These are phyloP conservation scores for Andrena trimmerana DNA, from an alignment of 2,888 invertebrate genomes.

Conservation along the genomic window DNA sequence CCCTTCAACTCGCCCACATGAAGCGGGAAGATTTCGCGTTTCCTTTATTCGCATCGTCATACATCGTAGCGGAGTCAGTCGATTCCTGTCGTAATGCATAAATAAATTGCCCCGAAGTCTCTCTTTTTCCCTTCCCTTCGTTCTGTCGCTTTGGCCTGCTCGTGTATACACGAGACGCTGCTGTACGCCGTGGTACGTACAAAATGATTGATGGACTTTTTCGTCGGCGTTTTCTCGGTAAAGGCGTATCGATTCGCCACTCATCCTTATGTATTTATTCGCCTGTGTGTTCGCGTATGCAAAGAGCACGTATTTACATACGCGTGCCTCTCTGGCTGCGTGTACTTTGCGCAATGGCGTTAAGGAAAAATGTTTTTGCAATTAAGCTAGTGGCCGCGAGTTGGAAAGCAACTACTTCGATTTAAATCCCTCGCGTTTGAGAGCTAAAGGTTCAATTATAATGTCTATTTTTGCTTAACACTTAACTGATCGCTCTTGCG, in stretches of 20 bases:
- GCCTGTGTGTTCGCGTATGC: conserved; percentile 51
- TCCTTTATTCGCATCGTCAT: conserved; percentile 48
- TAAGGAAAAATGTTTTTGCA: conserved; percentile 11
- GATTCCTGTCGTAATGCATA: conserved; percentile 68
- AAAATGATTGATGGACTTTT: conserved; percentile 78
- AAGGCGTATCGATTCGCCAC: conserved; percentile 66
- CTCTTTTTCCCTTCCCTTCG: not conserved
- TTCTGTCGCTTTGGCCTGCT: not conserved
- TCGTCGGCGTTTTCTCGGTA: conserved; percentile 66
- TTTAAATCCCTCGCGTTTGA: not conserved
- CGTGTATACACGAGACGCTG: conserved; percentile 15
- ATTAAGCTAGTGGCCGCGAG: conserved; percentile 13
- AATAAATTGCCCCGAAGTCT: conserved; percentile 68
- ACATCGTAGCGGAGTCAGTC: conserved; percentile 61
- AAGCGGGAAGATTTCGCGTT: conserved; percentile 38
- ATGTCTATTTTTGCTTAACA: not conserved
- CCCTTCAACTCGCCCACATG: conserved; percentile 14
- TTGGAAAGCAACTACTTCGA: not conserved
- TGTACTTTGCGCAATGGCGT: conserved; percentile 3
- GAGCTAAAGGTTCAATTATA: too few species aligned
- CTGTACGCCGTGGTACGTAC: conserved; percentile 17
- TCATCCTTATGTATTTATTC: conserved; percentile 70
- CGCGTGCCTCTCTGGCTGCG: conserved; percentile 23
- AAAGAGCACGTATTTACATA: conserved; percentile 49
- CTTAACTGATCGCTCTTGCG: too few species aligned